phyloP scores from a whole-genome alignment of 2,113 vertebrate genomes.

The Vireo altiloquus region DNA sequence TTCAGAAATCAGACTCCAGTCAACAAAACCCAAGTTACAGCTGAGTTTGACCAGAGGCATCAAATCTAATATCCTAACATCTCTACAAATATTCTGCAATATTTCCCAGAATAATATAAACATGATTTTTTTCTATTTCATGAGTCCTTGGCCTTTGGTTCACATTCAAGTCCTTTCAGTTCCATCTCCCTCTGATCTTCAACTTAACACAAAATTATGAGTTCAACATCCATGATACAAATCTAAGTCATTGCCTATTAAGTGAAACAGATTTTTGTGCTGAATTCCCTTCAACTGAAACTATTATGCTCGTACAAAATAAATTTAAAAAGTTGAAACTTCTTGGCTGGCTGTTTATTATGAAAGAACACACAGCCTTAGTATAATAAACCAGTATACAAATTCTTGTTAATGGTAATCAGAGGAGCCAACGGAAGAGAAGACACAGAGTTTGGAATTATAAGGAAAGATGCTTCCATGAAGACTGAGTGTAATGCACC shows the following conservation, averaged over 20 bases:
- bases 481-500: neutral
- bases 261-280: neutral
- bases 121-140: neutral
- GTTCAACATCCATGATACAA: neutral
- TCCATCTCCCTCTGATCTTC: neutral
- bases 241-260: neutral
- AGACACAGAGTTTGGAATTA: fast-evolving
- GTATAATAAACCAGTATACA: neutral
- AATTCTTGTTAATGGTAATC: neutral
- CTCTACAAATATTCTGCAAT: neutral
- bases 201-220: neutral
- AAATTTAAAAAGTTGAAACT: neutral
- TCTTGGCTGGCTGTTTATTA: neutral
- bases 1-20: neutral
- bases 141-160: neutral
- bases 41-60: neutral
- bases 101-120: neutral
- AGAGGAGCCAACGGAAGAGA: neutral
- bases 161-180: neutral
- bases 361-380: neutral
- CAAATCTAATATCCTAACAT: neutral
- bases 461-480: neutral
- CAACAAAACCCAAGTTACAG: neutral
- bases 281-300: neutral
- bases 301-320: neutral